These are phyloP conservation scores for Tringa solitaria DNA, from an alignment of 2,113 vertebrate species.

Conservation along the genomic window DNA sequence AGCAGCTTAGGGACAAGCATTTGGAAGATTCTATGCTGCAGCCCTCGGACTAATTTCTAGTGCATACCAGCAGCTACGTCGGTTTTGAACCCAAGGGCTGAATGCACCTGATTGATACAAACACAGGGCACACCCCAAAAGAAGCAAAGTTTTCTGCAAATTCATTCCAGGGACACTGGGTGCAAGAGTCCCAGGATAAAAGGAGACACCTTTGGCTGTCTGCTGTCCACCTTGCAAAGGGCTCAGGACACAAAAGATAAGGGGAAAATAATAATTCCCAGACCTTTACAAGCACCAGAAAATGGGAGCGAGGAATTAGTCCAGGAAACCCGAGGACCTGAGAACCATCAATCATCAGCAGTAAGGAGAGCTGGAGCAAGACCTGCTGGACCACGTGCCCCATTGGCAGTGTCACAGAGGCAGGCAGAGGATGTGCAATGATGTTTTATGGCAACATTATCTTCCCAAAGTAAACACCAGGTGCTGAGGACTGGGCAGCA, in stretches of 20 bases:
- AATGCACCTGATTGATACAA: not conserved
- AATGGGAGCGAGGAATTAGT: not conserved
- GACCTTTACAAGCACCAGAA: not conserved
- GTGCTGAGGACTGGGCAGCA: rapidly evolving
- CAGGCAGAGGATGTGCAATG: not conserved
- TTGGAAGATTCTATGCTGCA: not conserved
- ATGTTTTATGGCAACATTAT: not conserved
- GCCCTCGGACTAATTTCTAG: not conserved
- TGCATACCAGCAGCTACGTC: no score
- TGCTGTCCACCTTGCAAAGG: not conserved
- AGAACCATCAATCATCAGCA: not conserved
- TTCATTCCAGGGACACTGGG: not conserved
- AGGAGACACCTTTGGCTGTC: not conserved
- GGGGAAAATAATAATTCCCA: not conserved
- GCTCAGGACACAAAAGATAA: not conserved
- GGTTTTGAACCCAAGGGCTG: not conserved
- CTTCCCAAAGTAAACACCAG: not conserved
- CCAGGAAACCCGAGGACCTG: not conserved
- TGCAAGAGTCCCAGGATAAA: rapidly evolving
- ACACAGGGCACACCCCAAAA: not conserved
- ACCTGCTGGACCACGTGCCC: not conserved
- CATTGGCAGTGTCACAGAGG: not conserved
- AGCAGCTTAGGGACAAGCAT: not conserved
- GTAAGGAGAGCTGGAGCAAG: not conserved
- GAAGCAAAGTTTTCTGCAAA: not conserved